A percentile compares a stretch with the other conserved stretches of the same genome.
Conservation (phyloP, 2,113 vertebrate genomes). For the Barbus barbus region DNA sequence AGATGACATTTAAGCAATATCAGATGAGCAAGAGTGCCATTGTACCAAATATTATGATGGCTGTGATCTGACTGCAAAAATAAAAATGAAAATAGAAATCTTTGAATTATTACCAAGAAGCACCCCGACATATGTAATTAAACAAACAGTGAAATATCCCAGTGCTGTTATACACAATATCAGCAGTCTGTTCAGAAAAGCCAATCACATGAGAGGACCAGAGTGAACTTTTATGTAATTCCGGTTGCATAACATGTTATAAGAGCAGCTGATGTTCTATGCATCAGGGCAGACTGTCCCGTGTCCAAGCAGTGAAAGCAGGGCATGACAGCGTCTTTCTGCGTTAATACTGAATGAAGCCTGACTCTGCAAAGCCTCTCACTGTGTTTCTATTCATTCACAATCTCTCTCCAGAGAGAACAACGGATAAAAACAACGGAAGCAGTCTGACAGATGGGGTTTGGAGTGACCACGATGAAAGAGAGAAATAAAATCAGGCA, state of each 20-base stretch:
- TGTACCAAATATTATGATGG: background rate
- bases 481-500: background rate
- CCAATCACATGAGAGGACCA: background rate
- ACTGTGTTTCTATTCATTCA: background rate
- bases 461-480: background rate
- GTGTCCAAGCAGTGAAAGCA: constrained; percentile 5
- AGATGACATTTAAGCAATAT: background rate
- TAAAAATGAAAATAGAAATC: background rate
- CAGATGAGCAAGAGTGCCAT: background rate
- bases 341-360: constrained; percentile 15
- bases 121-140: background rate
- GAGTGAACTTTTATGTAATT: constrained; percentile 16
- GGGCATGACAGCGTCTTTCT: background rate
- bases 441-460: background rate
- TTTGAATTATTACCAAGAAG: background rate
- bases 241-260: background rate
- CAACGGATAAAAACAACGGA: background rate
- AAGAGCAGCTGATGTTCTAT: constrained; percentile 22
- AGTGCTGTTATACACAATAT: background rate
- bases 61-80: background rate
- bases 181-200: background rate
- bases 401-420: background rate
- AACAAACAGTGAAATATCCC: background rate
- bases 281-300: background rate
- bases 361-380: background rate